Base-by-base conservation (phyloP, 1,140 invertebrate genomes). In the Carcinoscorpius rotundicauda region DNA sequence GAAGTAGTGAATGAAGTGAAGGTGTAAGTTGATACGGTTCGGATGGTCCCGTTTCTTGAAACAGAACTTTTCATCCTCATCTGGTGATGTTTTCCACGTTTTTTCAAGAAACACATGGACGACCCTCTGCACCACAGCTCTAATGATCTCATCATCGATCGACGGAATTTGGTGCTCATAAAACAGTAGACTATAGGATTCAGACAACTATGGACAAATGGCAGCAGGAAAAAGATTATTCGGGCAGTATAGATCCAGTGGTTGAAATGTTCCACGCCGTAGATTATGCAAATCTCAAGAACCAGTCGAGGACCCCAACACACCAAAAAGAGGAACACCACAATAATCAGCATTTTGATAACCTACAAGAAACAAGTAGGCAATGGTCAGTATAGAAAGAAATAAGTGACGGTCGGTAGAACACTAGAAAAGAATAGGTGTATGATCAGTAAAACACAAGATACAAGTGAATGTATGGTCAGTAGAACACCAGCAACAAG, bases 181-280 rank as follows among this genome's bases (percentile, higher is more conserved):
- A 81, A 79, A 10, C 77, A 77, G 68, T 82, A 82, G 65, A 82
- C 78, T 65, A 82, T 70, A 5, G 80, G 80, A 72, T 82, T 82
- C 56, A 80, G 70, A 70, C 78, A 79, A 58, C 72, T 73, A 68
- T 77, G 76, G 29, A 77, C 65, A 66, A 76, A 77, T 4, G 75
- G 75, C 6, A 77, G 69, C 0, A 76, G 66, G 29, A 68, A 63
- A 55, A 76, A 74, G 6, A 74, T 63, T 52, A 74, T 71, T 6
- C 72, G 70, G 52, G 69, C 62, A 11, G 64, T 66, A 63, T 75
- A 75, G 58, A 71, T 64, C 2, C 60, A 64, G 64, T 73, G 71
- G 57, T 70, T 71, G 58, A 71, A 75, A 5, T 65, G 52, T 29
- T 69, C 62, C 4, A 73, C 53, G n/a, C 72, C 72, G 10, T 70